Conservation (phyloP, 1,140 invertebrate genomes). For the Apis cerana region DNA sequence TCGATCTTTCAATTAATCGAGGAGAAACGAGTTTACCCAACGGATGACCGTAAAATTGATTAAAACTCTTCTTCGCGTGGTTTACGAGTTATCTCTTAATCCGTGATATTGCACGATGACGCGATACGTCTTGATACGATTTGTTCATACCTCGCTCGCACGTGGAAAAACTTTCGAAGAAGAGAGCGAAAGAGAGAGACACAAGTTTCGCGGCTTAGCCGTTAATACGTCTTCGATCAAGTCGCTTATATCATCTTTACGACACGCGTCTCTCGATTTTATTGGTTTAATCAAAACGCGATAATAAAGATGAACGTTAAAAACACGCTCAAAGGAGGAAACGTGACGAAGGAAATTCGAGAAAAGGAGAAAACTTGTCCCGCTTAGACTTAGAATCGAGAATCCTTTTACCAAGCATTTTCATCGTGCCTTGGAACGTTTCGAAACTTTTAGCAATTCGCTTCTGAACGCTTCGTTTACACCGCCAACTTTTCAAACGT, state of each 20-base stretch:
- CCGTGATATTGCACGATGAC: not conserved
- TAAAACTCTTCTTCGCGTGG: not conserved
- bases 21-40: not conserved
- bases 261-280: constrained; percentile 31
- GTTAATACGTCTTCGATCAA: not conserved
- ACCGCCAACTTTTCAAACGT: not conserved
- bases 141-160: not conserved
- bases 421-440: too few relatives aligned
- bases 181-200: not conserved
- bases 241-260: not conserved
- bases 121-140: not conserved
- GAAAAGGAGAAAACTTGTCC: not conserved
- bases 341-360: not conserved
- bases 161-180: not conserved
- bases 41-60: not conserved
- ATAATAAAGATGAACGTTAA: not conserved
- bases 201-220: not conserved
- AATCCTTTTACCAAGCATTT: not conserved
- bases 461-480: too few relatives aligned
- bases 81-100: not conserved
- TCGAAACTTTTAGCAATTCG: not conserved
- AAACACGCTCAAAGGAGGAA: too few relatives aligned
- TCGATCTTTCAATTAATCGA: not conserved
- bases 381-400: not conserved
- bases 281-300: constrained; percentile 25